Evolutionary conservation across 1,140 invertebrate species (phyloP), one percentile per base, ranked within the genome.

Genomic region (Ectropis grisescens): DNA sequence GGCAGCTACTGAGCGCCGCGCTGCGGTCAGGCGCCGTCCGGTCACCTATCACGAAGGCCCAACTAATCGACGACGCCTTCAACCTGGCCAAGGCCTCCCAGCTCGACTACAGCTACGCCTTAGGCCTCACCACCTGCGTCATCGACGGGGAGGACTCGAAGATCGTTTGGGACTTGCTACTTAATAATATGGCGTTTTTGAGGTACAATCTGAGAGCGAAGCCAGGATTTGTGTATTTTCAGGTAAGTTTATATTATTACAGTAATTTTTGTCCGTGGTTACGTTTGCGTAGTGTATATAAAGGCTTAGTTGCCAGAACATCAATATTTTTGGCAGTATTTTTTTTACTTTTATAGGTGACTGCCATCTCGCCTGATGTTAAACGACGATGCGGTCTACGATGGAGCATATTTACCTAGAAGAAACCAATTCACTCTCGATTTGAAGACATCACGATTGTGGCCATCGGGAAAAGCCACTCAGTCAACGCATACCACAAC

Each of bases 11-110:
- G 4, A 61, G 64, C 1, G 32, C 33, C 1, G 82, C 76, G 2
- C 41, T 89, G 5, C 34, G 45, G 0, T 48, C 76, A 13, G 83
- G 82, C 43, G 47, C 59, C 1, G 53, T 48, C 1, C 90, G 94
- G 37, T 83, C 89, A 28, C 49, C 84, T 0, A 67, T 90, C 2
- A 94, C 93, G 74, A 76, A 92, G 34, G 92, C 90, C 0, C 91
- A 94, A 62, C 68, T 94, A 1, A 74, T 95, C 2, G 89, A 93
- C 49, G 93, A 95, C 58, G 80, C 88, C 7, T 88, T 90, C 37
- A 87, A 88, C 40, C 79, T 94, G 22, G 87, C 86, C 1, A 82
- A 88, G 45, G 71, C 74, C 0, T 83, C 82, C 0, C 59, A 83
- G 8, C 41, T 89, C 1, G 64, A 84, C 46, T 89, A 89, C 47